These are phyloP conservation scores for Sarcophaga carnaria DNA, from an alignment of 2,888 invertebrate genomes.

Conservation along the genomic window DNA sequence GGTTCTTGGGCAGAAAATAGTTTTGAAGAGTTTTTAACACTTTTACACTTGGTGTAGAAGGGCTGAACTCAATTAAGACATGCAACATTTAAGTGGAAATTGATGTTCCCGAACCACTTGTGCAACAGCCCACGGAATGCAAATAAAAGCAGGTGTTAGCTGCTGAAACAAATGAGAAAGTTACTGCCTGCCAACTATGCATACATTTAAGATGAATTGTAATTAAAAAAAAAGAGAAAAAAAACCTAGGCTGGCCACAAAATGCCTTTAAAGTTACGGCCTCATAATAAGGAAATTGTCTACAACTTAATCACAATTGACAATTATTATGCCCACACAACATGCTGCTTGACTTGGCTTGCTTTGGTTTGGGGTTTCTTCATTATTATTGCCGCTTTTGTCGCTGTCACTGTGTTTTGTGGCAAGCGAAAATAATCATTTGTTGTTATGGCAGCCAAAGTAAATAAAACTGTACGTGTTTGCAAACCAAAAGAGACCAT, in stretches of 20 bases:
- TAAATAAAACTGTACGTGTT: conserved; percentile 16
- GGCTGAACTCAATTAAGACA: conserved; percentile 46
- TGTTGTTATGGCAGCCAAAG: conserved; percentile 2
- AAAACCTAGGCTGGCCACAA: no score
- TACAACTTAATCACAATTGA: not conserved
- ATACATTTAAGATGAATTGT: no score
- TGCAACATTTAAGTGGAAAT: conserved; percentile 50
- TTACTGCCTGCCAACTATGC: no score
- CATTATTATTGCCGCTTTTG: not conserved
- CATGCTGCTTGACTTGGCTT: no score
- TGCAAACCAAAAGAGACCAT: conserved; percentile 23
- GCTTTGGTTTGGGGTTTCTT: not conserved
- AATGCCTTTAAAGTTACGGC: no score
- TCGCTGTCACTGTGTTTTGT: not conserved
- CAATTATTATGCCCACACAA: not conserved
- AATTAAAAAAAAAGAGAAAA: no score
- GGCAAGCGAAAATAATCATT: not conserved
- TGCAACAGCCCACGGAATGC: no score
- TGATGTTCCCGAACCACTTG: conserved; percentile 1
- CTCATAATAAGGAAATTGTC: not conserved
- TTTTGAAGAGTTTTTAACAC: conserved; percentile 48
- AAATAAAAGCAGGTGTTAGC: no score
- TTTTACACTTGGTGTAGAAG: conserved; percentile 33
- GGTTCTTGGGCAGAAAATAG: conserved; percentile 10
- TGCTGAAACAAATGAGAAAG: no score